phyloP scores from a whole-genome alignment of 2,797 vertebrate genomes.

The Bradypus variegatus region DNA sequence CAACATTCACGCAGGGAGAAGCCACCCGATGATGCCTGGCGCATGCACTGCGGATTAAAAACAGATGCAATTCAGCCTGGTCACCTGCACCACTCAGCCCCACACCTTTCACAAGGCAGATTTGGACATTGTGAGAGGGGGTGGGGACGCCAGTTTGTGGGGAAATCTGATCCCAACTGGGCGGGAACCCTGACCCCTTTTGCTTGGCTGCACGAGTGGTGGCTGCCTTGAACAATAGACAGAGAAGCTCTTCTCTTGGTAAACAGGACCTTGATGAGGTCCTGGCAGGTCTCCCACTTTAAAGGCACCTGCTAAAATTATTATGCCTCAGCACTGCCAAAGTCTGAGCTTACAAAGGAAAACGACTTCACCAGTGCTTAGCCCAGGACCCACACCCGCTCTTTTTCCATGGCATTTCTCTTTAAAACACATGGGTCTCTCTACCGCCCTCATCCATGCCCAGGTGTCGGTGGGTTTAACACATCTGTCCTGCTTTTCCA shows the following conservation, averaged over 20 bases:
- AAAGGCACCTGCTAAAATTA: constrained; percentile 22
- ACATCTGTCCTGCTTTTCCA: neutral
- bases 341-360: neutral
- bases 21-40: constrained; percentile 40
- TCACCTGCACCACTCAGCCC: constrained; percentile 12
- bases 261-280: neutral
- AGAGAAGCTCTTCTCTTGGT: neutral
- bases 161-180: neutral
- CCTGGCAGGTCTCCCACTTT: constrained; percentile 2
- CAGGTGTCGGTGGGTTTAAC: neutral
- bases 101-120: constrained; percentile 31
- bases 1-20: constrained; percentile 41
- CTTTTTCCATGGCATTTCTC: neutral
- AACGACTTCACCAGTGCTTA: neutral
- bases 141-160: neutral
- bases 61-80: constrained; percentile 50
- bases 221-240: neutral
- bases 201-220: neutral
- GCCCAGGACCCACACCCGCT: neutral
- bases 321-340: neutral
- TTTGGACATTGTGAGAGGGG: constrained; percentile 38
- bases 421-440: neutral
- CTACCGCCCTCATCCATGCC: neutral
- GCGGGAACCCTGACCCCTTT: neutral
- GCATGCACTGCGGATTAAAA: constrained; percentile 39